Percentiles rank a stretch among this genome's conserved stretches.
These are phyloP conservation scores for Fukomys damarensis DNA, from an alignment of 2,113 vertebrate species.

Conservation along the genomic window DNA sequence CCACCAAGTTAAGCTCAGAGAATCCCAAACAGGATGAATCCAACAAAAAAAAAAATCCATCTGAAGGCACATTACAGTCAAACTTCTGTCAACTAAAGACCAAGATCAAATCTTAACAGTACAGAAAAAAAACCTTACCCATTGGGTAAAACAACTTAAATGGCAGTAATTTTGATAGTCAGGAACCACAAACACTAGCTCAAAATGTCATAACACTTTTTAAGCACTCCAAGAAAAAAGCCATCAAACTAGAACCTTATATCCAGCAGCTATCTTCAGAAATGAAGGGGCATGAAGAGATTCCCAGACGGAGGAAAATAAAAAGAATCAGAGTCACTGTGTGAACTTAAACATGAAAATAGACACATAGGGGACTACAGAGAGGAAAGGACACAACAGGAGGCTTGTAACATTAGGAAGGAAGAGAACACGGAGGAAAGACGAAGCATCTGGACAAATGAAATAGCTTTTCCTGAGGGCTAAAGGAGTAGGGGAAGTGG, in stretches of 20 bases:
- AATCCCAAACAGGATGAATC: background rate
- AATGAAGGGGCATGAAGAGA: background rate
- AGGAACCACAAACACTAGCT: background rate
- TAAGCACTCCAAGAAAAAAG: background rate
- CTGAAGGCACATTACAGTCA: background rate
- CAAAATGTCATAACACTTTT: slow-evolving; percentile 29
- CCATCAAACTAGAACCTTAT: slow-evolving; percentile 21
- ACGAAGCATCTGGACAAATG: background rate
- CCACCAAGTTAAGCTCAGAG: background rate
- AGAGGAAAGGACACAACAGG: background rate
- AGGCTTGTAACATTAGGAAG: background rate
- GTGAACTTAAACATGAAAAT: slow-evolving; percentile 12
- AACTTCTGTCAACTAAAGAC: background rate
- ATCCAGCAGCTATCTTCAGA: background rate
- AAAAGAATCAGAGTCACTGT: background rate
- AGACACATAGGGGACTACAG: background rate
- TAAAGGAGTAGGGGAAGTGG: too few relatives aligned
- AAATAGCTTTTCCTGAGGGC: too few relatives aligned
- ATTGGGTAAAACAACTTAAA: background rate
- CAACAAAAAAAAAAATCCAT: slow-evolving; percentile 36
- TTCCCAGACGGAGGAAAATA: background rate
- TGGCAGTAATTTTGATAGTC: slow-evolving; percentile 17
- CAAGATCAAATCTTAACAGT: background rate
- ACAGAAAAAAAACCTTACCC: background rate
- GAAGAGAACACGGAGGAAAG: background rate